Conservation (phyloP, 1,140 invertebrate species). For the Lepidotrigona ventralis region DNA sequence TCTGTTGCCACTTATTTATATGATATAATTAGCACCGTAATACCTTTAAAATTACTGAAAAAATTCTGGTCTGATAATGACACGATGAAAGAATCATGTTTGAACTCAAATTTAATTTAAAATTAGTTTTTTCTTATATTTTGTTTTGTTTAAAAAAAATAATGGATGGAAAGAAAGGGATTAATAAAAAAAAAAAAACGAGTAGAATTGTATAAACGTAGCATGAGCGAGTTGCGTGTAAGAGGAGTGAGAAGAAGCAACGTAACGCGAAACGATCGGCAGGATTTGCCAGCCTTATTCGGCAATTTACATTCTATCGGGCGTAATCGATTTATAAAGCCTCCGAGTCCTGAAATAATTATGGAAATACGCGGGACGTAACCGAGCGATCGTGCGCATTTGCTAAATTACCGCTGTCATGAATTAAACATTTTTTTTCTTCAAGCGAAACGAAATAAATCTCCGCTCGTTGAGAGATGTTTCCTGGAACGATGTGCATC, state of each 20-base stretch:
- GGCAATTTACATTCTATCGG: constrained; percentile 39
- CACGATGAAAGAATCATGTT: too few relatives aligned
- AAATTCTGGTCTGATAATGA: too few relatives aligned
- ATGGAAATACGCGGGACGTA: constrained; percentile 22
- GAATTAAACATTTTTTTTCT: constrained; percentile 35
- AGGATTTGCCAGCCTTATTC: constrained; percentile 14
- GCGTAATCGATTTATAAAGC: constrained; percentile 42
- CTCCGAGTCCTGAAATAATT: constrained; percentile 27
- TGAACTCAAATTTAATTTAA: too few relatives aligned
- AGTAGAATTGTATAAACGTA: neutral
- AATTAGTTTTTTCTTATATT: too few relatives aligned
- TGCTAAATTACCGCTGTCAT: constrained; percentile 24
- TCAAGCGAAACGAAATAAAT: constrained; percentile 23
- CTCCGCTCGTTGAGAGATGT: constrained; percentile 10
- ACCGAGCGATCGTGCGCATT: neutral
- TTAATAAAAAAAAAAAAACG: neutral
- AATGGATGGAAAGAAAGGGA: too few relatives aligned
- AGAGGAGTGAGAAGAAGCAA: neutral
- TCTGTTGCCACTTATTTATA: too few relatives aligned
- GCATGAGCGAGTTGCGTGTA: neutral
- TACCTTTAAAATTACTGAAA: too few relatives aligned
- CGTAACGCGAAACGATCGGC: constrained; percentile 9
- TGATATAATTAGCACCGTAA: too few relatives aligned
- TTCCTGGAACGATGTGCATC: neutral
- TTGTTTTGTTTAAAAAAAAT: too few relatives aligned